phyloP scores from a whole-genome alignment of 2,113 vertebrate genomes.

The Mohoua ochrocephala region DNA sequence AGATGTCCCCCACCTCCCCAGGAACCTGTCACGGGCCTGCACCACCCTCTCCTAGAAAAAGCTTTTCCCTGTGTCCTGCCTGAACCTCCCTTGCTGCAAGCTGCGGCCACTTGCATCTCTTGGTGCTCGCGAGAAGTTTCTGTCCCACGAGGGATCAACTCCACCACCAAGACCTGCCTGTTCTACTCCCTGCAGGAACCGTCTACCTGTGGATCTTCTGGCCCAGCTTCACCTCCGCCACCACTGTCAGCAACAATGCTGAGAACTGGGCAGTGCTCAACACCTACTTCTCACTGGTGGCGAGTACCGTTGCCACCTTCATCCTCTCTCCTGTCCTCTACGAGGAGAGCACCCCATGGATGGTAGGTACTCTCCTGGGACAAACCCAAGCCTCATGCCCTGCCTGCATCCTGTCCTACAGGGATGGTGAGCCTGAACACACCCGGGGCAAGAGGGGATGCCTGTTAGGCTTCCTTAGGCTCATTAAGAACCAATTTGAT shows the following conservation, averaged over 20 bases:
- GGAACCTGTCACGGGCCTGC: background rate
- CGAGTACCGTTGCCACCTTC: conserved; percentile 82
- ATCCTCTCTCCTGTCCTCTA: conserved; percentile 76
- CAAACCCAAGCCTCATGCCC: background rate
- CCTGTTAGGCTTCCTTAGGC: background rate
- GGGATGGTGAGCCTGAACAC: fast-evolving
- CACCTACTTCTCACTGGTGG: conserved; percentile 86
- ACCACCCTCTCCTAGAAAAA: background rate
- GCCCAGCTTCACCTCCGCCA: conserved; percentile 89
- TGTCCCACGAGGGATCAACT: background rate
- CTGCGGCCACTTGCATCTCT: too few relatives aligned
- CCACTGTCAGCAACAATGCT: conserved; percentile 54
- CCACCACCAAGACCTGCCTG: background rate
- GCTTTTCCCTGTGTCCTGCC: fast-evolving
- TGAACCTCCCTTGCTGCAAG: background rate
- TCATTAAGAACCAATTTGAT: background rate
- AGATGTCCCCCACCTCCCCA: background rate
- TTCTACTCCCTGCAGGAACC: conserved; percentile 72
- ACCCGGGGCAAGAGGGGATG: background rate
- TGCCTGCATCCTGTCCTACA: fast-evolving
- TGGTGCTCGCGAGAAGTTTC: background rate
- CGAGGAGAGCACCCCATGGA: conserved; percentile 72
- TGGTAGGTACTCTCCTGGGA: conserved; percentile 73
- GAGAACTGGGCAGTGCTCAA: conserved; percentile 87
- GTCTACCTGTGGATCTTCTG: conserved; percentile 96